Evolutionary conservation across 2,888 invertebrate genomes (phyloP), one percentile per base, ranked within the genome.

Genomic region (Agrilus mali): DNA sequence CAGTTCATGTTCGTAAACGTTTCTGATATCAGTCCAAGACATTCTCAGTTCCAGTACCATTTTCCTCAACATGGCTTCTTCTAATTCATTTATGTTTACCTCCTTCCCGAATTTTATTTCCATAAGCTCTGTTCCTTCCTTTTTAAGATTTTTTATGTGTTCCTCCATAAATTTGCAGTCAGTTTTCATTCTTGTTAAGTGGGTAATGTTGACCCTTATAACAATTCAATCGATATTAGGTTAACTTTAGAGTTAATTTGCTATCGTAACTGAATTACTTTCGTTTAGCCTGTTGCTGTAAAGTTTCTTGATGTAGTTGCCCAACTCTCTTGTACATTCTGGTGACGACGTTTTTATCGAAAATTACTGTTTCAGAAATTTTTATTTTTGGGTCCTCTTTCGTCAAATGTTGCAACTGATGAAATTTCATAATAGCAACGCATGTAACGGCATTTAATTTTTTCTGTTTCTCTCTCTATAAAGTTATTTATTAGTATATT

Each of bases 361-460:
- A 83, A 4, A 86, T 71, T 4, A 85, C 68, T 1, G 74, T 71
- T 7, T 72, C 64, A 0, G 67, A 60, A 0, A 72, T 69, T 2
- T 68, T 64, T 42, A 68, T 68, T 1, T 49, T 51, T 41, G 54
- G 51, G 6, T 53, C 50, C n/a, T 58, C 53, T 7, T 53, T 49
- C 5, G 74, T 66, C 36, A 74, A 67, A 54, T 75, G 71, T 55
- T 77, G 74, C 16, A 87, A 67, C 58, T 86, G 87, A 58, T 80
- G 74, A 55, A 85, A 73, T 31, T 77, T 76, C 16, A 88, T 56
- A 7, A 86, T 66, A 1, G 85, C 73, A 3, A 80, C 75, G 44
- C 78, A 72, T 40, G 82, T 77, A 3, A 92, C 77, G 43, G 86
- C 78, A 57, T 92, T 92, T 58, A 93, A 64, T 59, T 81, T 73